Evolutionary conservation across 2,888 invertebrate genomes (phyloP).

Genomic region (Drosophila anomalipes): DNA sequence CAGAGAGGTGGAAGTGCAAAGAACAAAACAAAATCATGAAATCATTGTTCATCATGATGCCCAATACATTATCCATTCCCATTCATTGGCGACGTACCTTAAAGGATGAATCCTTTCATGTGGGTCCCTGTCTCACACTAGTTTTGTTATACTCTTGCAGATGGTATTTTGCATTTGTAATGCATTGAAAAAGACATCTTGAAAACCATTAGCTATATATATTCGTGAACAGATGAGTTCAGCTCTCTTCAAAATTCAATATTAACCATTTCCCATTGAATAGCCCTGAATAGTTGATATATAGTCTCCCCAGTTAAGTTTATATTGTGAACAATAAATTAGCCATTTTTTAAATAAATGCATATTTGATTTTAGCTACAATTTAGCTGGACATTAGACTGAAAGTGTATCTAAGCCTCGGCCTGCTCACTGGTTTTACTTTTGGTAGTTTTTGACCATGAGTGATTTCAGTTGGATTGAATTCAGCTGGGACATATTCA

Average conservation of each 20-base stretch:
- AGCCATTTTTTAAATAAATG: not conserved
- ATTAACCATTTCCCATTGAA: no score
- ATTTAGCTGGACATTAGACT: not conserved
- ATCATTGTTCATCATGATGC: constrained; percentile 81
- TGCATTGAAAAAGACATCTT: not conserved
- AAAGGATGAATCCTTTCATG: constrained; percentile 65
- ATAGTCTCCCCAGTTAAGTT: no score
- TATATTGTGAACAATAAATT: no score
- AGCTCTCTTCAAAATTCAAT: not conserved
- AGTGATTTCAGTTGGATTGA: constrained; percentile 72
- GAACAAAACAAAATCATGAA: constrained; percentile 73
- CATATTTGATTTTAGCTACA: not conserved
- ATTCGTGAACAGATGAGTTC: not conserved
- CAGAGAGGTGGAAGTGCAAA: constrained; percentile 28
- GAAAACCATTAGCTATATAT: not conserved
- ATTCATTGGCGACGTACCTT: constrained; percentile 58
- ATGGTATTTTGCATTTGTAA: not conserved
- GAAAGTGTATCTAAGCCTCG: not conserved
- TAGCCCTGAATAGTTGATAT: no score
- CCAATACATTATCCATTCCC: constrained; percentile 77
- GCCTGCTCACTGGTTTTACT: not conserved
- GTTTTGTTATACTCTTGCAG: not conserved
- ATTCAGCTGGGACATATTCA: constrained; percentile 75
- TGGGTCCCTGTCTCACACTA: constrained; percentile 22
- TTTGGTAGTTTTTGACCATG: constrained; percentile 54